These are phyloP conservation scores for Perdix hodgsoniae DNA, from an alignment of 2,797 vertebrate species.

Conservation along the genomic window DNA sequence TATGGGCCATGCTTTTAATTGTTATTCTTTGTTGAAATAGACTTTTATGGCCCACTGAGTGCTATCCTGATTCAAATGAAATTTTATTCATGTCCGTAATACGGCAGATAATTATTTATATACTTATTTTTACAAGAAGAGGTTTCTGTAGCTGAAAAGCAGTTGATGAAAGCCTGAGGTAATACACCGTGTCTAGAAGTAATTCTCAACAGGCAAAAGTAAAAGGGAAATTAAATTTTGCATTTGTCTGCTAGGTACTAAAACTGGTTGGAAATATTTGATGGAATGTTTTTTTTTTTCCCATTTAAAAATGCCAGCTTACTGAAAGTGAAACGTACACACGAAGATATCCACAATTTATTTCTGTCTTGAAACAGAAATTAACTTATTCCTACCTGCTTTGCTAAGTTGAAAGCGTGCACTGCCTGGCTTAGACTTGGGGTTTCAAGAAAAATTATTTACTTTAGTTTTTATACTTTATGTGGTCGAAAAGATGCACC, in stretches of 20 bases:
- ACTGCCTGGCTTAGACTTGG: background rate
- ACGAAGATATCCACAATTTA: background rate
- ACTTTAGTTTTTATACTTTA: background rate
- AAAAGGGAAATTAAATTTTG: constrained; percentile 36
- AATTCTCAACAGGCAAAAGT: constrained; percentile 29
- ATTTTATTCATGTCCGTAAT: constrained; percentile 15
- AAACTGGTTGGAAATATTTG: background rate
- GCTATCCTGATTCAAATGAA: constrained; percentile 6
- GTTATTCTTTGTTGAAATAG: constrained; percentile 33
- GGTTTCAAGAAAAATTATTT: background rate
- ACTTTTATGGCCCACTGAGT: background rate
- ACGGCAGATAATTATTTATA: background rate
- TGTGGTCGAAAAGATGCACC: background rate
- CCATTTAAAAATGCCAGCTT: background rate
- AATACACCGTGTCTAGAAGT: constrained; percentile 33
- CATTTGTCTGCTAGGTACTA: constrained; percentile 1
- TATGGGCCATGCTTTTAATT: constrained; percentile 22
- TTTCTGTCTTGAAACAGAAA: background rate
- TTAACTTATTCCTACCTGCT: background rate
- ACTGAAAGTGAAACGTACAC: background rate
- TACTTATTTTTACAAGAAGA: background rate
- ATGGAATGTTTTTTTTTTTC: constrained; percentile 3
- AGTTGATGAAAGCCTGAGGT: constrained; percentile 30
- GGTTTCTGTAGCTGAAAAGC: constrained; percentile 28
- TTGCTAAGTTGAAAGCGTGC: background rate